Evolutionary conservation across 2,113 vertebrate genomes (phyloP).

Genomic region (Etheostoma cragini): DNA sequence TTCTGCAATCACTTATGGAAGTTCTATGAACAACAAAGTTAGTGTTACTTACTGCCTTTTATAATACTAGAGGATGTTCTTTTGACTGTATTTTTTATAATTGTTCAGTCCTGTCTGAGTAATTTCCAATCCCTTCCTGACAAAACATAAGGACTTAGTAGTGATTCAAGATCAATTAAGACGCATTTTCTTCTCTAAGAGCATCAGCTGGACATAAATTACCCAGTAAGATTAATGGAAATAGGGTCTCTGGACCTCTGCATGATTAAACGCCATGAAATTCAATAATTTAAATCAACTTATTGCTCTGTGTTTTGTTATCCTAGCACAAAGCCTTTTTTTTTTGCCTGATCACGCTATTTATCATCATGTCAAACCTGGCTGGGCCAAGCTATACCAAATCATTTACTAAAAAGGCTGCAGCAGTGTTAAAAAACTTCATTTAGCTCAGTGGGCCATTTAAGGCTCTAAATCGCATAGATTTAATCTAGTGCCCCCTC

Average conservation of each 20-base stretch:
- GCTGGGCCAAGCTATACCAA: background rate
- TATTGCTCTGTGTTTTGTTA: constrained; percentile 30
- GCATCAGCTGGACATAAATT: constrained; percentile 22
- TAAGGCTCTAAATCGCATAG: background rate
- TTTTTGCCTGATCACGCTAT: constrained; percentile 38
- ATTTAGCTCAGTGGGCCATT: background rate
- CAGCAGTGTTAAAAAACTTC: constrained; percentile 4
- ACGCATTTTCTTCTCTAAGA: constrained; percentile 5
- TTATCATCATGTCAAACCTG: constrained; percentile 39
- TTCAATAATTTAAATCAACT: constrained; percentile 62
- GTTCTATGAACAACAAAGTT: constrained; percentile 27
- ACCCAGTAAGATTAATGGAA: constrained; percentile 40
- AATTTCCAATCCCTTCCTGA: constrained; percentile 1
- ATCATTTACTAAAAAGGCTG: background rate
- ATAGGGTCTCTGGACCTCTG: constrained; percentile 30
- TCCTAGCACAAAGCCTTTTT: constrained; percentile 19
- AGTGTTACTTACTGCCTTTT: background rate
- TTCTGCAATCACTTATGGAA: constrained; percentile 21
- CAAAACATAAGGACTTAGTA: constrained; percentile 12
- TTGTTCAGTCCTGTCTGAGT: constrained; percentile 7
- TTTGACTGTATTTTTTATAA: background rate
- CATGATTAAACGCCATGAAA: constrained; percentile 58
- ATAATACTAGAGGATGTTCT: background rate
- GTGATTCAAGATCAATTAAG: constrained; percentile 24
- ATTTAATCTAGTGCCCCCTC: constrained; percentile 9